phyloP scores from a whole-genome alignment of 2,888 invertebrate genomes.

The Cosmia pyralina region DNA sequence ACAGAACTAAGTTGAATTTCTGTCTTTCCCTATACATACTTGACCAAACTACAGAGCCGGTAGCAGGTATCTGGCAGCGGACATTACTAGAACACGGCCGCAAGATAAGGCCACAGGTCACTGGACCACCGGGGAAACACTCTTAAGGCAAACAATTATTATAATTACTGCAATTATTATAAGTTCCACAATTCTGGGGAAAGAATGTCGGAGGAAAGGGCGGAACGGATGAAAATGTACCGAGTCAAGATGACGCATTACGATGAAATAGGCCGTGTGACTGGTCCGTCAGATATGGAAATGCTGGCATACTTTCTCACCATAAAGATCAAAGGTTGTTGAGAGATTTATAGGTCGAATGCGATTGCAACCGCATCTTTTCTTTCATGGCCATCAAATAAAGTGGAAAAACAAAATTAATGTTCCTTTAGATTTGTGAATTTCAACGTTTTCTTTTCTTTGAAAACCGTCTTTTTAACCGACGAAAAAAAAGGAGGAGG shows the following conservation, averaged over 20 bases:
- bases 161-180: conserved; percentile 40
- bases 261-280: neutral
- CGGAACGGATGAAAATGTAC: conserved; percentile 5
- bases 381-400: too few species aligned
- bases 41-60: conserved; percentile 12
- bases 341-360: neutral
- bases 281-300: neutral
- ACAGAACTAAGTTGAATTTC: conserved; percentile 31
- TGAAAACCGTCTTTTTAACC: too few species aligned
- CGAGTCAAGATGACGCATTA: conserved; percentile 6
- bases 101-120: conserved; percentile 42
- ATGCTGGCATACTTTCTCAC: conserved; percentile 4
- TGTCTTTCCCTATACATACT: neutral
- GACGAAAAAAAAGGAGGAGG: too few species aligned
- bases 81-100: conserved; percentile 43
- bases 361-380: neutral
- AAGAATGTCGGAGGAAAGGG: conserved; percentile 31
- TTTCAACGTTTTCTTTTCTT: too few species aligned
- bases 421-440: too few species aligned
- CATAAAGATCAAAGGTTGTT: conserved; percentile 2
- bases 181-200: conserved; percentile 19
- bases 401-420: too few species aligned
- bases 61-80: conserved; percentile 38
- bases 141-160: conserved; percentile 41
- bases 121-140: conserved; percentile 32